Conservation (phyloP, 2,888 invertebrate species). For the Sphaerophoria rueppellii region DNA sequence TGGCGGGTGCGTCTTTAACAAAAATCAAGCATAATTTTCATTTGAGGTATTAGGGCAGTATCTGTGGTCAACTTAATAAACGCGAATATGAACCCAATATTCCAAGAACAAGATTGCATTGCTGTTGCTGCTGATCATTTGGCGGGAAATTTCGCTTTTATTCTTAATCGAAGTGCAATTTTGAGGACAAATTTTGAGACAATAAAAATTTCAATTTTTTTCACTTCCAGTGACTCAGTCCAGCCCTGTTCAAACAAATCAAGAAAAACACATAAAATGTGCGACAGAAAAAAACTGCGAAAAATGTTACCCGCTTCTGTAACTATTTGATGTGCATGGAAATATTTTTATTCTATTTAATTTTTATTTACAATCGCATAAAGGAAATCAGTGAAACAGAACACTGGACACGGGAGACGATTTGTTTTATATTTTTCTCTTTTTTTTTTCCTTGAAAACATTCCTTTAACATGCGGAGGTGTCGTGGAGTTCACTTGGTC, state of each 20-base stretch:
- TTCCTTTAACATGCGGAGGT: slow-evolving; percentile 17
- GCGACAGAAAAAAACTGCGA: slow-evolving; percentile 56
- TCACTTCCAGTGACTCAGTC: neutral
- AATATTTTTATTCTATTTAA: slow-evolving; percentile 60
- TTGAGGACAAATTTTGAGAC: no score
- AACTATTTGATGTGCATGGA: neutral
- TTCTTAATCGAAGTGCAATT: no score
- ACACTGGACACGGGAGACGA: slow-evolving; percentile 30
- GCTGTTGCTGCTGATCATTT: no score
- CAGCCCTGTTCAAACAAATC: slow-evolving; percentile 35
- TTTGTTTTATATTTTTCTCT: no score
- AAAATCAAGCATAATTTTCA: neutral
- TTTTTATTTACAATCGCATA: slow-evolving; percentile 31
- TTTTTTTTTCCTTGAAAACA: slow-evolving; percentile 6
- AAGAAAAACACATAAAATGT: slow-evolving; percentile 50
- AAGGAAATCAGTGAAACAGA: slow-evolving; percentile 7
- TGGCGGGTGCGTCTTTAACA: neutral
- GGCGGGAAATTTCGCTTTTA: no score
- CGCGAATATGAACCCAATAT: no score
- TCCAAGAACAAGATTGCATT: no score
- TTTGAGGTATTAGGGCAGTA: neutral
- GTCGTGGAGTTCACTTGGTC: slow-evolving; percentile 61
- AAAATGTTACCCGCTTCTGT: slow-evolving; percentile 36
- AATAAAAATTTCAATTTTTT: no score
- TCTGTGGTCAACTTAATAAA: neutral